phyloP scores from a whole-genome alignment of 2,888 invertebrate species.

The Chrysolina americana region DNA sequence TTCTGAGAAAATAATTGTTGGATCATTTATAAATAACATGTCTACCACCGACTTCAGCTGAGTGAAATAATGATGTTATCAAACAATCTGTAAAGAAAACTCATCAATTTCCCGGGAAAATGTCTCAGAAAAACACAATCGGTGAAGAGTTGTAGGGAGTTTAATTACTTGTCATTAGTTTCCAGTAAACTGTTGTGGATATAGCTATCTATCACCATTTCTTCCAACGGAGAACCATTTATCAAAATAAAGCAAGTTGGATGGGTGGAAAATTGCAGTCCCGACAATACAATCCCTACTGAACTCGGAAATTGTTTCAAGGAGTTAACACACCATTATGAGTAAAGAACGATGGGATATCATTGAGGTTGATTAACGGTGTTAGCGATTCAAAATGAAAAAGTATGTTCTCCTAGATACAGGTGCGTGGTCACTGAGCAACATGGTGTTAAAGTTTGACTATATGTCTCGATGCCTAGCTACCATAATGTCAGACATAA shows the following conservation, averaged over 20 bases:
- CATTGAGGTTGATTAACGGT: background rate
- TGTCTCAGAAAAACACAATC: constrained; percentile 23
- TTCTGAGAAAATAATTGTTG: background rate
- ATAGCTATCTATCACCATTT: constrained; percentile 42
- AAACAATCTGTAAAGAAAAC: constrained; percentile 7
- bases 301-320: constrained; percentile 15
- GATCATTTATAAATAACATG: background rate
- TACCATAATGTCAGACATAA: too few relatives aligned
- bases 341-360: constrained; percentile 2
- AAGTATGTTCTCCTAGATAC: background rate
- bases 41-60: background rate
- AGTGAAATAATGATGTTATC: constrained; percentile 16
- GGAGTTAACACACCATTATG: constrained; percentile 4
- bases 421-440: too few relatives aligned
- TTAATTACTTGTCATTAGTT: constrained; percentile 41
- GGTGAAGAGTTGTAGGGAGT: constrained; percentile 26
- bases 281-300: constrained; percentile 3
- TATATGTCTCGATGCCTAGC: too few relatives aligned
- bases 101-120: constrained; percentile 10
- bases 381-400: background rate
- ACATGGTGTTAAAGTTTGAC: too few relatives aligned
- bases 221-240: constrained; percentile 36
- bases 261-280: constrained; percentile 33
- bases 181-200: constrained; percentile 39
- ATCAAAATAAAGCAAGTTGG: constrained; percentile 43